phyloP scores from a whole-genome alignment of 2,888 invertebrate species.

The Dynastes hyllus region DNA sequence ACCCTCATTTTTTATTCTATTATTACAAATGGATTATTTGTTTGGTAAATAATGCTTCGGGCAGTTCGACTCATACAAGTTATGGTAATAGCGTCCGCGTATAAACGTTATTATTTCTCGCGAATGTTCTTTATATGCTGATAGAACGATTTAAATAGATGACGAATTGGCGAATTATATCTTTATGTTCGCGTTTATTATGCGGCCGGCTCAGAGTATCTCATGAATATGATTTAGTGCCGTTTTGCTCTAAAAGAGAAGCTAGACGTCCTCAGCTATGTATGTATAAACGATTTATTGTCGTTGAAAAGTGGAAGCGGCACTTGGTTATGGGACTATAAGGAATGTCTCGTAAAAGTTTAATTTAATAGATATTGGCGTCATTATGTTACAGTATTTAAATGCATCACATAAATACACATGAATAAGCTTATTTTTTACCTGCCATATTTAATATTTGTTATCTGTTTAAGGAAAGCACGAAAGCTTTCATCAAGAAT shows the following conservation, averaged over 20 bases:
- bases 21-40: slow-evolving; percentile 25
- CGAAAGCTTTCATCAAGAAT: too few species aligned
- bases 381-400: too few species aligned
- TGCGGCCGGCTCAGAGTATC: slow-evolving; percentile 23
- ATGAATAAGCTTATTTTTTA: not conserved
- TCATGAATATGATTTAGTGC: slow-evolving; percentile 38
- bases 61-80: slow-evolving; percentile 9
- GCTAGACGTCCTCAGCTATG: slow-evolving; percentile 23
- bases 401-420: too few species aligned
- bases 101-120: slow-evolving; percentile 29
- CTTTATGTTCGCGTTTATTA: slow-evolving; percentile 40
- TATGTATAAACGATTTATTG: slow-evolving; percentile 25
- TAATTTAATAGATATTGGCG: not conserved
- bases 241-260: slow-evolving; percentile 28
- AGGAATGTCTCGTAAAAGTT: not conserved
- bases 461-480: not conserved
- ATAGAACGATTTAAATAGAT: slow-evolving; percentile 35
- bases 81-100: slow-evolving; percentile 22
- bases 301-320: not conserved
- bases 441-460: not conserved
- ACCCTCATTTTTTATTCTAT: not conserved
- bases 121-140: slow-evolving; percentile 31
- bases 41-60: slow-evolving; percentile 6
- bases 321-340: not conserved
- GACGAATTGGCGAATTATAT: slow-evolving; percentile 40